A percentile compares a stretch with the other conserved stretches of the same genome.
Conservation (phyloP, 2,113 vertebrate species). For the Chaetops frenatus region DNA sequence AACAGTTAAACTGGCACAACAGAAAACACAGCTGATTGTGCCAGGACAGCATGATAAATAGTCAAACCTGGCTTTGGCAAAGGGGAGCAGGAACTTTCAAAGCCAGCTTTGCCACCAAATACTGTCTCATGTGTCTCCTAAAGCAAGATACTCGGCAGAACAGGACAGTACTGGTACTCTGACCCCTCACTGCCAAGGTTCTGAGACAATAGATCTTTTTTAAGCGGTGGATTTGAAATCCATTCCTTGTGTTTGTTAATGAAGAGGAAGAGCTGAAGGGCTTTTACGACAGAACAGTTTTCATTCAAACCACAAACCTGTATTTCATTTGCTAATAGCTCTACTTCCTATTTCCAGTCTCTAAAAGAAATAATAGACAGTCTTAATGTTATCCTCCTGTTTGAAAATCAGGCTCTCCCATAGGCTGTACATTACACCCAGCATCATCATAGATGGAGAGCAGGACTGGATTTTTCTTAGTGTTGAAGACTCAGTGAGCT, state of each 20-base stretch:
- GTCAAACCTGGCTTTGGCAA: background rate
- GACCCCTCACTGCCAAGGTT: background rate
- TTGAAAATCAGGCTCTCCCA: background rate
- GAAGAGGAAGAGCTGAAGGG: background rate
- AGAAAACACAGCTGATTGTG: background rate
- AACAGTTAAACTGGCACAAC: background rate
- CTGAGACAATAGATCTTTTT: background rate
- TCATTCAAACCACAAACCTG: background rate
- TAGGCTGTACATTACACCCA: background rate
- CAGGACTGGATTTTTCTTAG: background rate
- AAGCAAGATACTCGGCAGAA: background rate
- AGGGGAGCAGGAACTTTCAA: background rate
- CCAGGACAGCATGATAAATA: background rate
- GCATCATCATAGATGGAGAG: background rate
- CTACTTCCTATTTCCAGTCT: background rate
- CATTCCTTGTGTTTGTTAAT: background rate
- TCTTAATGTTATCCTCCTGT: background rate
- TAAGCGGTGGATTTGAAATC: background rate
- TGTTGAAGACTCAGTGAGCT: background rate
- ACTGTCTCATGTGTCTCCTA: background rate
- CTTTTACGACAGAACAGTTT: background rate
- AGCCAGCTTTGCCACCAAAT: background rate
- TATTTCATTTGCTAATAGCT: background rate
- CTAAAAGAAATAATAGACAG: background rate
- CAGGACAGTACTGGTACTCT: too few relatives aligned